Evolutionary conservation across 2,113 vertebrate genomes (phyloP).

Genomic region (Gorsachius goisagi): DNA sequence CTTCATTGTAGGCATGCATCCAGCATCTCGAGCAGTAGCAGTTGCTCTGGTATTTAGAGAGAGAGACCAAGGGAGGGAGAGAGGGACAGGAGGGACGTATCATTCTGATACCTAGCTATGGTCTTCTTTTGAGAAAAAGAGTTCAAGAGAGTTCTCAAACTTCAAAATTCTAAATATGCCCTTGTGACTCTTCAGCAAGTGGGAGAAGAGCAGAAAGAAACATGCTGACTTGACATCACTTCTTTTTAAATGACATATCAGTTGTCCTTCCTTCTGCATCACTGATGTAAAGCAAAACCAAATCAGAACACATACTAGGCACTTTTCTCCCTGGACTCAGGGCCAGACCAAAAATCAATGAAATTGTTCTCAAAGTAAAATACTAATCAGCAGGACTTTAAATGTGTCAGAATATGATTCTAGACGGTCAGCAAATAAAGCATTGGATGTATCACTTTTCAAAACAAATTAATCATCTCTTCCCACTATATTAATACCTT

Average conservation of each 20-base stretch:
- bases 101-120: neutral
- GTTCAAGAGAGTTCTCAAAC: neutral
- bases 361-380: neutral
- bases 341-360: constrained; percentile 15
- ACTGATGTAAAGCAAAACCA: neutral
- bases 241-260: neutral
- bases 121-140: neutral
- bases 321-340: neutral
- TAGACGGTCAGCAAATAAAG: constrained; percentile 11
- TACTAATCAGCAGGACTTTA: neutral
- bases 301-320: neutral
- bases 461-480: constrained; percentile 15
- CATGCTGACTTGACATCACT: neutral
- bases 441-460: neutral
- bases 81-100: neutral
- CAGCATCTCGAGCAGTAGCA: neutral
- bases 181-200: neutral
- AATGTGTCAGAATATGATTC: neutral
- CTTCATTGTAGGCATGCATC: neutral
- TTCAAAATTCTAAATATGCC: neutral
- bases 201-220: neutral
- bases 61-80: neutral
- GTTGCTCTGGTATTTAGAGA: neutral
- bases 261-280: neutral
- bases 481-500: neutral